These are phyloP conservation scores for Esox masquinongy DNA, from an alignment of 2,797 vertebrate species.

Conservation along the genomic window DNA sequence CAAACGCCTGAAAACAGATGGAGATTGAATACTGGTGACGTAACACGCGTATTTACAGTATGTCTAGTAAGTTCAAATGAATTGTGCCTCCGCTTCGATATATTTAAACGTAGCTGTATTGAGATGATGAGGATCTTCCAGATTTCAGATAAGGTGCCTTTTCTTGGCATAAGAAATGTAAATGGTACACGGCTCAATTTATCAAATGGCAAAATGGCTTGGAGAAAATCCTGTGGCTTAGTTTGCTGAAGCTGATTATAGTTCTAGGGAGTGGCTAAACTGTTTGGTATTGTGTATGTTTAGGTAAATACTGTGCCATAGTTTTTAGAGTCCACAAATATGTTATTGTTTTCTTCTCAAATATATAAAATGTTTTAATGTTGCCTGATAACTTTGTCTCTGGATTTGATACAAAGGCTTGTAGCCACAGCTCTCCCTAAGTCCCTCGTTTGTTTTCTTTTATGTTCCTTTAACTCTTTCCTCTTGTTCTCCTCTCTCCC, in stretches of 20 bases:
- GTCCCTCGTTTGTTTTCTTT: conserved; percentile 70
- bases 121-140: conserved; percentile 65
- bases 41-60: conserved; percentile 74
- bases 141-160: conserved; percentile 76
- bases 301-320: conserved; percentile 81
- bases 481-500: conserved; percentile 63
- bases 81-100: conserved; percentile 79
- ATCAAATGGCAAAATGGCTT: conserved; percentile 39
- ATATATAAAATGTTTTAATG: conserved; percentile 76
- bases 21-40: conserved; percentile 74
- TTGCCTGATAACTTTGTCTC: conserved; percentile 82
- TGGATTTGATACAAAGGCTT: conserved; percentile 82
- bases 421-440: conserved; percentile 79
- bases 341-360: conserved; percentile 80
- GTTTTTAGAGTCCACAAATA: conserved; percentile 73
- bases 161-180: conserved; percentile 74
- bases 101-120: conserved; percentile 65
- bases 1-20: conserved; percentile 74
- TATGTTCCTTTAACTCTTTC: conserved; percentile 59
- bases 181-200: conserved; percentile 34
- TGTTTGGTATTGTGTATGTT: conserved; percentile 80
- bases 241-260: conserved; percentile 77
- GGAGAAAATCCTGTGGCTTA: conserved; percentile 67
- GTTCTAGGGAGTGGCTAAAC: conserved; percentile 78
- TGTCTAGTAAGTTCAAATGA: conserved; percentile 71